Conservation (phyloP, 2,888 invertebrate genomes). For the Matsumyia berberina region DNA sequence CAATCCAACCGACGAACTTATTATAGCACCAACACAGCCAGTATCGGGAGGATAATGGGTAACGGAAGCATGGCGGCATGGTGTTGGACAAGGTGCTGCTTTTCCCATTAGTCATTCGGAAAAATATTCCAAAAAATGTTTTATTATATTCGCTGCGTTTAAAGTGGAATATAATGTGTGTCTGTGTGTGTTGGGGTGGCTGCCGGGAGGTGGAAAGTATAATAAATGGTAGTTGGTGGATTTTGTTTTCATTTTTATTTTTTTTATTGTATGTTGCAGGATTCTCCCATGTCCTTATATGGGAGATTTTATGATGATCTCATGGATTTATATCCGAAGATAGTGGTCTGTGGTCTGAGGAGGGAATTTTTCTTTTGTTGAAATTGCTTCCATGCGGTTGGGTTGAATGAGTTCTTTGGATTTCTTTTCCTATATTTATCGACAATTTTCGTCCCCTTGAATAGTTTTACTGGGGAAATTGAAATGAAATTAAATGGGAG, state of each 20-base stretch:
- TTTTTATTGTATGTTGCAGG: constrained; percentile 17
- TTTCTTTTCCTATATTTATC: constrained; percentile 16
- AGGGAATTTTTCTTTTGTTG: constrained; percentile 9
- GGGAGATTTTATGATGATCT: constrained; percentile 47
- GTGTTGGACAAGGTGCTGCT: constrained; percentile 71
- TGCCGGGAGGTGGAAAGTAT: constrained; percentile 36
- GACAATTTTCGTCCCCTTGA: constrained; percentile 12
- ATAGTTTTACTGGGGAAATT: constrained; percentile 5
- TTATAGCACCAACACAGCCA: constrained; percentile 26
- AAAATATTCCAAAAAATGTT: constrained; percentile 68
- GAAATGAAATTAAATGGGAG: neutral
- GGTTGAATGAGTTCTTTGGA: constrained; percentile 13
- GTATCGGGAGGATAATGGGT: neutral
- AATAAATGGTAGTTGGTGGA: constrained; percentile 60
- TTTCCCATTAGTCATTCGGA: constrained; percentile 73
- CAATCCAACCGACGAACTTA: constrained; percentile 38
- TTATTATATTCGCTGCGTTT: constrained; percentile 69
- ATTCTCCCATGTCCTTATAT: constrained; percentile 21
- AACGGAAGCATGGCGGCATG: neutral
- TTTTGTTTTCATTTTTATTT: constrained; percentile 16
- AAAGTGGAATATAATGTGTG: constrained; percentile 57
- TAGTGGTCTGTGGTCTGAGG: neutral
- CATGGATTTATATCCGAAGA: constrained; percentile 55
- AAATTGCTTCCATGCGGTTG: constrained; percentile 1
- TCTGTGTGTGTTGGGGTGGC: too few species aligned